Evolutionary conservation across 2,113 vertebrate species (phyloP), one percentile per base, ranked within the genome.

Genomic region (Willisornis vidua): DNA sequence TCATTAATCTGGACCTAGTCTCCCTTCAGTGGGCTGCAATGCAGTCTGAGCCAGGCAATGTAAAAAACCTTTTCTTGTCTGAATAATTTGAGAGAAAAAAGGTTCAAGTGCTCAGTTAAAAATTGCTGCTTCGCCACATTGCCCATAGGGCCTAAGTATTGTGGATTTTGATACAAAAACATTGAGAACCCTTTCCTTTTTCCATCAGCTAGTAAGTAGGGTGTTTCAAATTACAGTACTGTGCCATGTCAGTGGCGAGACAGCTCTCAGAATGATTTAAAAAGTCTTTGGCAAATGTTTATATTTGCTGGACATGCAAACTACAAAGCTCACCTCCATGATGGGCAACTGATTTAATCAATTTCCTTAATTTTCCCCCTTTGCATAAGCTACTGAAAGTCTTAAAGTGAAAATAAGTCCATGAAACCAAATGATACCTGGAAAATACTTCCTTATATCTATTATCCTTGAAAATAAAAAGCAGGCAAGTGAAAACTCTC

Each of bases 401-500:
- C 51, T 92, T 63, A 90, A 87, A 87, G n/a, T 76, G 28, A 95
- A 92, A 90, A 91, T 48, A 55, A 7, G 24, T 93, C 93, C 57
- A 81, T 85, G 71, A 96, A 95, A 94, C 19, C n/a, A 90, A 96
- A 57, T 29, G 92, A 73, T 68, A 67, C 59, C 35, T 95, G 94
- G 91, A 92, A 94, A 86, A 86, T 31, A 31, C 4, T 82, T 92
- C 85, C 39, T 63, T 85, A n/a, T 71, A 90, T 93, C 33, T 88
- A 79, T 73, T 76, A 52, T 80, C 16, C 20, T 85, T 94, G 70
- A 97, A 97, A 94, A 66, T 81, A 76, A 80, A 97, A 97, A 80
- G 52, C 31, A 93, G 63, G 71, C 46, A 93, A 96, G 57, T 70
- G 31, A 97, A 97, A 97, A 93, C 63, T 83, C 77, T 94, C 73